A percentile compares a stretch with the other conserved stretches of the same genome.
phyloP scores from a whole-genome alignment of 2,113 vertebrate species.

The Macroglossus sobrinus region DNA sequence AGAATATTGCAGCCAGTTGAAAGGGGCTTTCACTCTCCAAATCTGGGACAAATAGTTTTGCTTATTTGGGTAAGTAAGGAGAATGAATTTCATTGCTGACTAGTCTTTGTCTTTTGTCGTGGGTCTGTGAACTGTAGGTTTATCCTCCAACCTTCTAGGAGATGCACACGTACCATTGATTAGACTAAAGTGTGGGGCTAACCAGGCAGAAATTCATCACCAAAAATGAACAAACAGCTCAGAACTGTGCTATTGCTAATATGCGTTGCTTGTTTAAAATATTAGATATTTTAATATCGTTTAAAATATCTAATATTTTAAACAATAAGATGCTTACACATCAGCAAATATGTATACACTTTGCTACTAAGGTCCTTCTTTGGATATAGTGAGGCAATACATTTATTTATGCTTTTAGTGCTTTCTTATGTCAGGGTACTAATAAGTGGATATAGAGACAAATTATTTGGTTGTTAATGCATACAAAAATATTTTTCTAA shows the following conservation, averaged over 20 bases:
- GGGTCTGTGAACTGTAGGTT: background rate
- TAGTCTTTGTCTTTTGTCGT: background rate
- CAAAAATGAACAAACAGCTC: background rate
- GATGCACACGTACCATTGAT: background rate
- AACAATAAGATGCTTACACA: background rate
- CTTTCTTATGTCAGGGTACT: background rate
- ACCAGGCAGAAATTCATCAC: background rate
- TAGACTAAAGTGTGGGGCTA: background rate
- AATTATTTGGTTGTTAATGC: background rate
- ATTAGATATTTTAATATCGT: background rate
- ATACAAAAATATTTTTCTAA: background rate
- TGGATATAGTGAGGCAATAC: background rate
- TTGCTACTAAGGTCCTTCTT: background rate
- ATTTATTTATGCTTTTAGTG: background rate
- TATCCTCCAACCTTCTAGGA: background rate
- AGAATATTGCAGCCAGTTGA: background rate
- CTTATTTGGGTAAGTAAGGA: background rate
- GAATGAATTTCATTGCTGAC: background rate
- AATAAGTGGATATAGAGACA: background rate
- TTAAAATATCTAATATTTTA: background rate
- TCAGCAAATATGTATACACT: background rate
- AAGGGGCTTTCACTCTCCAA: background rate
- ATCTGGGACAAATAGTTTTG: background rate
- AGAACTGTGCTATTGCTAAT: background rate
- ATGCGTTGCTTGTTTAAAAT: background rate